Conservation (phyloP, 2,797 vertebrate species). For the Microctenopoma stevenorrisi region DNA sequence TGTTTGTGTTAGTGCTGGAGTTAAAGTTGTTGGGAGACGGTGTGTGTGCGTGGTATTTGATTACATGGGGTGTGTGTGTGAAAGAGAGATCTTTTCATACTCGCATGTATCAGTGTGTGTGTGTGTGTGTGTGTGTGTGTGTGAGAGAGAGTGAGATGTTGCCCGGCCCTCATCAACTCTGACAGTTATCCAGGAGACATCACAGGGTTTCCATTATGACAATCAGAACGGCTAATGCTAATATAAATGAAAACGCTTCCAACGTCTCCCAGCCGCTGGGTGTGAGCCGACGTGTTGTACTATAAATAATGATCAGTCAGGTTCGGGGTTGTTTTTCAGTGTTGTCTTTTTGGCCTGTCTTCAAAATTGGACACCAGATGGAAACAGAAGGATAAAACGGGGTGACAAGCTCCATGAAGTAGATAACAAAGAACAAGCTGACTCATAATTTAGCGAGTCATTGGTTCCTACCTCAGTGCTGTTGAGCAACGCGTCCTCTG, state of each 20-base stretch:
- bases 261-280: slow-evolving; percentile 52
- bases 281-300: slow-evolving; percentile 47
- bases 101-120: background rate
- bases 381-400: slow-evolving; percentile 46
- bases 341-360: slow-evolving; percentile 41
- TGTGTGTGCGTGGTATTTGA: slow-evolving; percentile 40
- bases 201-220: slow-evolving; percentile 70
- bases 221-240: slow-evolving; percentile 74
- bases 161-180: slow-evolving; percentile 62
- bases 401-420: slow-evolving; percentile 26
- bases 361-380: slow-evolving; percentile 41
- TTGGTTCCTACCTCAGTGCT: slow-evolving; percentile 32
- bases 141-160: slow-evolving; percentile 51
- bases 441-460: slow-evolving; percentile 30
- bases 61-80: slow-evolving; percentile 40
- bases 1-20: slow-evolving; percentile 72
- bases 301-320: slow-evolving; percentile 44
- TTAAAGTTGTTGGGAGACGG: slow-evolving; percentile 42
- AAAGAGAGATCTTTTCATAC: slow-evolving; percentile 31
- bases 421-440: slow-evolving; percentile 38
- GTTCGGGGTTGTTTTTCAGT: slow-evolving; percentile 53
- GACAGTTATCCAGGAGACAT: slow-evolving; percentile 65
- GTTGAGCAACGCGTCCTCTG: slow-evolving; percentile 45
- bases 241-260: slow-evolving; percentile 72
- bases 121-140: background rate